phyloP scores from a whole-genome alignment of 2,888 invertebrate genomes.

The Urechis unicinctus region DNA sequence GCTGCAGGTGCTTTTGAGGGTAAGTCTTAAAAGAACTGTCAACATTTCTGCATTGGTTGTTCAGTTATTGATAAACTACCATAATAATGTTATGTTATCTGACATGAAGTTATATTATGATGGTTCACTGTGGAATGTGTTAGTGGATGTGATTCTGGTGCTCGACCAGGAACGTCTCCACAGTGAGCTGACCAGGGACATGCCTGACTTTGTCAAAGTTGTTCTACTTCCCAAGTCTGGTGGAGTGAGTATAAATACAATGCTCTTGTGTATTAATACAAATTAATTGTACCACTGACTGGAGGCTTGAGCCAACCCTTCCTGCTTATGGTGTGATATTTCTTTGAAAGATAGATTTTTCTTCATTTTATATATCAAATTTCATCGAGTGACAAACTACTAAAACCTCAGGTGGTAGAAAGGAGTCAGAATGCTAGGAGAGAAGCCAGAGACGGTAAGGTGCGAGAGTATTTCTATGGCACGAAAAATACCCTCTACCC shows the following conservation, averaged over 20 bases:
- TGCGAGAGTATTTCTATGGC: constrained; percentile 95
- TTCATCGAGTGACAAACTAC: too few species aligned
- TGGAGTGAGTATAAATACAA: constrained; percentile 60
- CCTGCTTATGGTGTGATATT: too few species aligned
- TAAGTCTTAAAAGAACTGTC: constrained; percentile 16
- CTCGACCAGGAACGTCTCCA: constrained; percentile 93
- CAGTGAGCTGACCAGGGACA: constrained; percentile 85
- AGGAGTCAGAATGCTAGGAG: constrained; percentile 64
- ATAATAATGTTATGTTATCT: background rate
- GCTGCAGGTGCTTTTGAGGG: constrained; percentile 89
- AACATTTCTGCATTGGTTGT: background rate
- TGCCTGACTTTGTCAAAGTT: constrained; percentile 88
- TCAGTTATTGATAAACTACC: background rate
- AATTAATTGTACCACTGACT: too few species aligned
- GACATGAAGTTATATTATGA: background rate
- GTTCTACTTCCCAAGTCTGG: constrained; percentile 91
- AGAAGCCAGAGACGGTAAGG: constrained; percentile 72
- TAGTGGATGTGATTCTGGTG: constrained; percentile 83
- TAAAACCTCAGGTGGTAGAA: constrained; percentile 80
- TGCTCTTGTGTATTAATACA: too few species aligned
- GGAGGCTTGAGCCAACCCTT: too few species aligned
- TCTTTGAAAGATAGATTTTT: too few species aligned
- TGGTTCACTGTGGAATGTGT: background rate
- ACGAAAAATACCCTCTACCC: constrained; percentile 72
- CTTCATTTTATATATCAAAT: too few species aligned